phyloP scores from a whole-genome alignment of 2,797 vertebrate species.

The Pseudomugil gertrudae region DNA sequence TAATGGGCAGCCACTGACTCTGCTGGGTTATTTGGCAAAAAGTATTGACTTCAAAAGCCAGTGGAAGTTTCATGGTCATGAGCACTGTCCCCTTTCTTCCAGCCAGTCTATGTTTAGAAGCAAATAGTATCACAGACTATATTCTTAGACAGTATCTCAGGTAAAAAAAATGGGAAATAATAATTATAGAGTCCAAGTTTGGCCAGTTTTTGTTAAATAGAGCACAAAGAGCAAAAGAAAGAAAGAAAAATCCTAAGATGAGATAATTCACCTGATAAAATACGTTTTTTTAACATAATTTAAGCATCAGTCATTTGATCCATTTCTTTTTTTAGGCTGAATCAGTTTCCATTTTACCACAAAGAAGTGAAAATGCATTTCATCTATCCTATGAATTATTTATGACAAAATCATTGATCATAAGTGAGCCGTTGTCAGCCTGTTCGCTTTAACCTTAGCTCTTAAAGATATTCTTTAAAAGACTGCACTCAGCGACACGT shows the following conservation, averaged over 20 bases:
- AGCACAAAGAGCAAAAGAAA: not conserved
- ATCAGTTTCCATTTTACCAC: constrained; percentile 47
- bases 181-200: constrained; percentile 7
- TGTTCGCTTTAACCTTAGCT: constrained; percentile 12
- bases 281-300: constrained; percentile 9
- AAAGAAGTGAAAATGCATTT: constrained; percentile 26
- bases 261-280: constrained; percentile 37
- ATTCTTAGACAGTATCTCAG: not conserved
- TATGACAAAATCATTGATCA: constrained; percentile 56
- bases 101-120: constrained; percentile 13
- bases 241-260: not conserved
- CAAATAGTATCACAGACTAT: not conserved
- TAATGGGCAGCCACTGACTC: not conserved
- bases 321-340: constrained; percentile 39
- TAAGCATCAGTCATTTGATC: constrained; percentile 27
- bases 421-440: constrained; percentile 27
- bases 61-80: not conserved
- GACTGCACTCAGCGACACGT: constrained; percentile 23
- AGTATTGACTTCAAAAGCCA: not conserved
- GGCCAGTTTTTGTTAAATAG: not conserved
- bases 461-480: constrained; percentile 22
- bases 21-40: not conserved
- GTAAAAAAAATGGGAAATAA: not conserved
- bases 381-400: constrained; percentile 60
- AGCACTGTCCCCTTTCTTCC: not conserved